These are phyloP conservation scores for Anagyrus pseudococci DNA, from an alignment of 2,888 invertebrate genomes.

Conservation along the genomic window DNA sequence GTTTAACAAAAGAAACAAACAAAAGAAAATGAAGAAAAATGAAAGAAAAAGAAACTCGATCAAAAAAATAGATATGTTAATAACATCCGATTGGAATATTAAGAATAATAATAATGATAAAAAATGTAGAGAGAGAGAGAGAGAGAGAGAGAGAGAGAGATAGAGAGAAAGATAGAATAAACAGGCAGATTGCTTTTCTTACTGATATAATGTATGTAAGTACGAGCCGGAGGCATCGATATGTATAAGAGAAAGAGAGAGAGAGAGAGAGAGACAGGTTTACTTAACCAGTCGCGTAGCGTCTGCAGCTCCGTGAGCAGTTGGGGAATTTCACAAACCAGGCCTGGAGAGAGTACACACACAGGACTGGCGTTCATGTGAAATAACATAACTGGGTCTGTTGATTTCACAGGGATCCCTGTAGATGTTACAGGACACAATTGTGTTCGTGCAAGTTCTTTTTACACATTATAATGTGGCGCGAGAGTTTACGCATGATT, in stretches of 20 bases:
- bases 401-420: not conserved
- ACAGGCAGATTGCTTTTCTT: not conserved
- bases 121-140: not conserved
- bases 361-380: not conserved
- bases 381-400: not conserved
- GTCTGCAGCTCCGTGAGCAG: not conserved
- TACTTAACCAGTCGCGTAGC: not conserved
- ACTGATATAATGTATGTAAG: not conserved
- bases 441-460: too few relatives aligned
- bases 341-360: not conserved
- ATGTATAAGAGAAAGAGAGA: not conserved
- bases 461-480: too few relatives aligned
- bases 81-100: not conserved
- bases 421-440: not conserved
- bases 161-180: not conserved
- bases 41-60: not conserved
- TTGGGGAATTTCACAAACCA: not conserved
- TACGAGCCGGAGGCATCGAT: not conserved
- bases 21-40: not conserved
- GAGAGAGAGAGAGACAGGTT: too few relatives aligned
- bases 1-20: too few relatives aligned
- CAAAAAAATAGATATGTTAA: not conserved
- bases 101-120: not conserved
- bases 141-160: not conserved
- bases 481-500: too few relatives aligned